These are phyloP conservation scores for Argentina silus DNA, from an alignment of 2,797 vertebrate genomes.

Conservation along the genomic window DNA sequence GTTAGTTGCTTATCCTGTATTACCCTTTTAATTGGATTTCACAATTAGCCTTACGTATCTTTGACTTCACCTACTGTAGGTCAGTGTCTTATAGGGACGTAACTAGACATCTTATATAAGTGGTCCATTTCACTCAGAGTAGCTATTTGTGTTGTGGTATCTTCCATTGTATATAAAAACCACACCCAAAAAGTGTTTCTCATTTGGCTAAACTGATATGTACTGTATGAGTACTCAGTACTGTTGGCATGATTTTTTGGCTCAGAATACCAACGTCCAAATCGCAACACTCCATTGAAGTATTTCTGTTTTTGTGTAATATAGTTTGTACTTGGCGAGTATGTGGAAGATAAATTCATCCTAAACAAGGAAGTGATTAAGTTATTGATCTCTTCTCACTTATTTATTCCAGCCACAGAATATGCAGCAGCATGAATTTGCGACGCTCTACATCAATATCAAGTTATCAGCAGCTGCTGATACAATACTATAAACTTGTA, in stretches of 20 bases:
- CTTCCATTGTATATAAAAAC: background rate
- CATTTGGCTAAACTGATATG: background rate
- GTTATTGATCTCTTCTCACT: constrained; percentile 13
- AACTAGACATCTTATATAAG: background rate
- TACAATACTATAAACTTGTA: too few relatives aligned
- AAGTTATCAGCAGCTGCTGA: constrained; percentile 4
- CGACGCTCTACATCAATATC: constrained; percentile 15
- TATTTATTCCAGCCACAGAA: background rate
- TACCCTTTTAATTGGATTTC: background rate
- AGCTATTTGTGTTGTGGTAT: background rate
- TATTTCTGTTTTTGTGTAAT: background rate
- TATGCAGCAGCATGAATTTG: background rate
- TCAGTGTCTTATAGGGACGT: background rate
- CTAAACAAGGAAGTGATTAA: constrained; percentile 18
- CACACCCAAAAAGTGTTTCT: background rate
- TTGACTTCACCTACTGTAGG: background rate
- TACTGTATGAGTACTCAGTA: too few relatives aligned
- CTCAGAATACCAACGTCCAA: too few relatives aligned
- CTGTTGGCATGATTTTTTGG: too few relatives aligned
- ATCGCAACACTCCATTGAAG: background rate
- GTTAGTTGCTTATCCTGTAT: background rate
- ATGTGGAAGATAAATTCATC: constrained; percentile 11
- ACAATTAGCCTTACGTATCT: background rate
- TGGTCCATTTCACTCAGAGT: background rate
- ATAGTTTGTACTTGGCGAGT: background rate